phyloP scores from a whole-genome alignment of 2,888 invertebrate genomes.

The Andrena dorsata region DNA sequence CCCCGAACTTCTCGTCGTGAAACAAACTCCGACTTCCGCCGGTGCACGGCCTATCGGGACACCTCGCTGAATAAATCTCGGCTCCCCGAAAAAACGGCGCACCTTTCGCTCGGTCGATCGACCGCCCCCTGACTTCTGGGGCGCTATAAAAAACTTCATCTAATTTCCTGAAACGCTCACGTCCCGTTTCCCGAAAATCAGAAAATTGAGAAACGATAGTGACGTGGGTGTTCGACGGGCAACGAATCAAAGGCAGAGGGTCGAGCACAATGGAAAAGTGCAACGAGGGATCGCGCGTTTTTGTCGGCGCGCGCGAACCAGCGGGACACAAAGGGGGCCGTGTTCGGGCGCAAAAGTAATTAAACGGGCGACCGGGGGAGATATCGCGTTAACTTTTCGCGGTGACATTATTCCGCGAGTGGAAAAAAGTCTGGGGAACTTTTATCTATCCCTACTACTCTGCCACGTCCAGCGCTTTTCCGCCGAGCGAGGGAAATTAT shows the following conservation, averaged over 20 bases:
- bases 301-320: background rate
- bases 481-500: conserved; percentile 19
- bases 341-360: conserved; percentile 22
- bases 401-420: conserved; percentile 11
- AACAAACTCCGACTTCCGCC: conserved; percentile 47
- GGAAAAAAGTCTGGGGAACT: background rate
- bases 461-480: background rate
- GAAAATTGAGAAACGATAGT: conserved; percentile 21
- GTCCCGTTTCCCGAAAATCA: too few relatives aligned
- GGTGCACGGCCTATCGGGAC: background rate
- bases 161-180: too few relatives aligned
- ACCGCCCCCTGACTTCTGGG: background rate
- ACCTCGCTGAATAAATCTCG: conserved; percentile 20
- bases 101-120: background rate
- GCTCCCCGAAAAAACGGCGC: background rate
- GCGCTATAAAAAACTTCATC: too few relatives aligned
- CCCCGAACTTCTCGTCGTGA: conserved; percentile 54
- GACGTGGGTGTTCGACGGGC: background rate
- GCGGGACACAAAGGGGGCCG: conserved; percentile 11
- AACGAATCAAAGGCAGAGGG: background rate
- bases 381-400: conserved; percentile 24
- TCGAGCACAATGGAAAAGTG: background rate
- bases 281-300: background rate
- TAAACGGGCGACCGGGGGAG: conserved; percentile 13
- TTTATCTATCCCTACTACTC: background rate